Base-by-base conservation (phyloP, 2,113 vertebrate species). In the Engystomops pustulosus region DNA sequence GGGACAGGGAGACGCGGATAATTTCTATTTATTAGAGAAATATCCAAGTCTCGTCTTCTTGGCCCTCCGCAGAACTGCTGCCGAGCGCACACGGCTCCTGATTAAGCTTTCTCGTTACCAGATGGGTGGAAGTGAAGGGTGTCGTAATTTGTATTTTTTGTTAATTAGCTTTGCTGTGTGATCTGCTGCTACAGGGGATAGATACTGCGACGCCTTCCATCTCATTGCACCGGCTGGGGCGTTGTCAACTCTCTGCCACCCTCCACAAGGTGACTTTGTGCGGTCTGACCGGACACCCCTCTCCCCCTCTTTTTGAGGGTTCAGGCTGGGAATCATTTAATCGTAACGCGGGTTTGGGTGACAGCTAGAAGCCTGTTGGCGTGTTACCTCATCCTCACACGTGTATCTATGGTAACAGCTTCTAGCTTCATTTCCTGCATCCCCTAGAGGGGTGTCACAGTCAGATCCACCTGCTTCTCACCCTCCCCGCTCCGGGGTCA, bases 381-480 rank as follows among this genome's bases (percentile, higher is more conserved):
- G 91, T 91, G 89, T 87, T 87, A 91, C 92, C 92, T 91, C 92
- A 92, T 92, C 89, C 89, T 87, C 90, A 88, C 90, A 89, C 90
- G 89, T 88, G 91, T 94, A 92, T 89, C 93, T 91, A 92, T 92
- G 91, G 90, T 91, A 93, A 89, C 93, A 74, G 89, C 92, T 92
- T 86, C 90, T 90, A 89, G 91, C 90, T 91, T 88, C 90, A 92
- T 91, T 92, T 90, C 92, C 91, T 86, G 92, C 91, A 91, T 93
- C 92, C 92, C 91, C 91, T 90, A 91, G 90, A 92, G 92, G 90
- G 92, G 90, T 90, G 90, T 90, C 90, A 91, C 92, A 92, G 92
- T 90, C 92, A 92, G 91, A 91, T 93, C 92, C 92, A 93, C 92
- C 93, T 94, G 93, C 92, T 91, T 91, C 92, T 91, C 89, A 90